These are phyloP conservation scores for Notothenia coriiceps DNA, from an alignment of 2,113 vertebrate genomes.

Conservation along the genomic window DNA sequence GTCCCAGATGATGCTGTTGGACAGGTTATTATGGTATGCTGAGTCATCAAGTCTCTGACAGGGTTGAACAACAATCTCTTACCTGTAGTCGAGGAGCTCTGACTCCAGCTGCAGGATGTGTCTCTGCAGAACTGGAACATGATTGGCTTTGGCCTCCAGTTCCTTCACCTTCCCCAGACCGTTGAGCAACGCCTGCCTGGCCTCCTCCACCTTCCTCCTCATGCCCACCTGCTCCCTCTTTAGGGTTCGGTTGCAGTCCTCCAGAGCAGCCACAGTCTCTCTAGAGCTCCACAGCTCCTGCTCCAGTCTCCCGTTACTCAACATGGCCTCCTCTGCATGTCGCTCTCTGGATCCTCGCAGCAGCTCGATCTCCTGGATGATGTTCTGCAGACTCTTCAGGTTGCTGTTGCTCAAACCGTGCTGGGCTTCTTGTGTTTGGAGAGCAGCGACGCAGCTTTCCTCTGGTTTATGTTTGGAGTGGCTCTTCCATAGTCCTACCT, in stretches of 20 bases:
- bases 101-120: constrained; percentile 87
- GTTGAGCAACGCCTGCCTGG: constrained; percentile 85
- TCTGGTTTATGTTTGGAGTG: constrained; percentile 84
- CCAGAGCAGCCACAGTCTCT: constrained; percentile 82
- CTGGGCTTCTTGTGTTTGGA: constrained; percentile 63
- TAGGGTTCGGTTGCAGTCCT: constrained; percentile 87
- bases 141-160: constrained; percentile 88
- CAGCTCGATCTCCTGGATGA: constrained; percentile 86
- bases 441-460: constrained; percentile 80
- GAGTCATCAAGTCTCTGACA: too few species aligned
- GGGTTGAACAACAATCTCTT: constrained; percentile 8
- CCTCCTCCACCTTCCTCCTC: constrained; percentile 91
- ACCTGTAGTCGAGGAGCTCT: constrained; percentile 90
- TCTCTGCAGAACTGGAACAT: constrained; percentile 86
- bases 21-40: too few species aligned
- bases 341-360: constrained; percentile 83
- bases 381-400: constrained; percentile 81
- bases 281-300: constrained; percentile 87
- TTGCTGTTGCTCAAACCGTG: constrained; percentile 47
- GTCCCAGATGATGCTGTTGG: too few species aligned
- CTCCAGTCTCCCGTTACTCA: constrained; percentile 86
- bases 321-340: constrained; percentile 86
- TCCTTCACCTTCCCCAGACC: constrained; percentile 93
- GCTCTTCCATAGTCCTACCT: constrained; percentile 95
- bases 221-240: constrained; percentile 88